Evolutionary conservation across 2,797 vertebrate genomes (phyloP).

Genomic region (Helostoma temminkii): DNA sequence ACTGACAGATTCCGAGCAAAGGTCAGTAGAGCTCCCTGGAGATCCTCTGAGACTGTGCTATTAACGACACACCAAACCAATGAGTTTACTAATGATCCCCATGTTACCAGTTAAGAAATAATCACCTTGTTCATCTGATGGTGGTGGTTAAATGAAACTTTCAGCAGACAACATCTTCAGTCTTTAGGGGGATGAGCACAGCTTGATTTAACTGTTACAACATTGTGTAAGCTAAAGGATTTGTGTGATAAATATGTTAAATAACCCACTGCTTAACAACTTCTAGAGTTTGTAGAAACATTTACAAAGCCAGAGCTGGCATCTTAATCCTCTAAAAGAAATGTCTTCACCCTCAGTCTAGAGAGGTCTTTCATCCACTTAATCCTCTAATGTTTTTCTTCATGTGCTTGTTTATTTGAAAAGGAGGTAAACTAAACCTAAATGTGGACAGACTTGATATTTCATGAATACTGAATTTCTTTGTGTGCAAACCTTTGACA

Average conservation of each 20-base stretch:
- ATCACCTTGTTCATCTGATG: constrained; percentile 92
- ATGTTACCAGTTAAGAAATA: constrained; percentile 87
- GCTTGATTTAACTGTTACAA: constrained; percentile 84
- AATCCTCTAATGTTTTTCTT: constrained; percentile 32
- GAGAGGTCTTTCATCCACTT: constrained; percentile 27
- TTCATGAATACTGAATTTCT: constrained; percentile 74
- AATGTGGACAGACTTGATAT: constrained; percentile 8
- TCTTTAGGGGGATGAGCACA: constrained; percentile 91
- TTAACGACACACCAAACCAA: constrained; percentile 98
- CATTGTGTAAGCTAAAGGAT: constrained; percentile 88
- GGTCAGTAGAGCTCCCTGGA: constrained; percentile 96
- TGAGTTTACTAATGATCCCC: constrained; percentile 93
- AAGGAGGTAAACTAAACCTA: constrained; percentile 9
- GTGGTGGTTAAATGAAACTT: constrained; percentile 94
- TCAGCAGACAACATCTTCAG: constrained; percentile 87
- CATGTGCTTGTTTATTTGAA: constrained; percentile 20
- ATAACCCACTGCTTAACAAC: constrained; percentile 87
- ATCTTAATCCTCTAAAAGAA: constrained; percentile 68
- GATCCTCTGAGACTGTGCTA: constrained; percentile 94
- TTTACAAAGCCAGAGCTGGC: constrained; percentile 70
- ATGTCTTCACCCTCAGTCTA: constrained; percentile 32
- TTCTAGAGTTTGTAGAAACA: constrained; percentile 69
- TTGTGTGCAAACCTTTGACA: not conserved
- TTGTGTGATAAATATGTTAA: constrained; percentile 93
- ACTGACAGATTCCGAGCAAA: constrained; percentile 98